Evolutionary conservation across 2,797 vertebrate genomes (phyloP), one percentile per base, ranked within the genome.

Genomic region (Sebastiscus tertius): DNA sequence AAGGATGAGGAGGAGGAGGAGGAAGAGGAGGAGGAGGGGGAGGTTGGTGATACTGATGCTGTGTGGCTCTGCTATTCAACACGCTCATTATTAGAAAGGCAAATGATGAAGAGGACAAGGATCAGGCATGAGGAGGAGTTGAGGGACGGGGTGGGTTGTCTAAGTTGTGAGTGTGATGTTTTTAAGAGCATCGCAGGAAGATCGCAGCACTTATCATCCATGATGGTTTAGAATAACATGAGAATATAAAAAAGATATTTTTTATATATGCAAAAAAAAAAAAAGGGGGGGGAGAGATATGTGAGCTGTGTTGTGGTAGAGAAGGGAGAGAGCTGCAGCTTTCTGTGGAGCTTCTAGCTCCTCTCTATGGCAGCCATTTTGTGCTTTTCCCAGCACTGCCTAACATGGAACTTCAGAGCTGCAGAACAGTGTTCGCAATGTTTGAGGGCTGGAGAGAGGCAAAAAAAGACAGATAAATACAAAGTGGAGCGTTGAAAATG

Each of bases 341-440:
- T 82, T 85, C 82, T 80, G 71, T 80, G 69, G 77, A 89, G 86
- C 85, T 85, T 78, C 79, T 72, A 89, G 89, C 88, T 89, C 85
- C 87, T 79, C 87, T 93, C 83, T 80, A 61, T 74, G 94, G 94
- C 94, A 91, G 93, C 94, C 94, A 95, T 95, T 95, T 94, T 95
- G 94, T 95, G 93, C 71, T 79, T 83, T 90, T 92, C 80, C 82
- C 88, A 91, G 88, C 87, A 82, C 89, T 79, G 87, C 91, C 91
- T 94, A 87, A 93, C 92, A 93, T 93, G 92, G 91, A 93, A 90
- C 92, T 91, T 88, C 88, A 89, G 70, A 86, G 75, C 78, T 72
- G 77, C 80, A 86, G 10, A 83, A 61, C 73, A 66, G 36, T 36
- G 77, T 71, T 68, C 29, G 4, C 2, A 2, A 29, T 13, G 64